phyloP scores from a whole-genome alignment of 2,113 vertebrate species.

The Coptodon bakossiorum region DNA sequence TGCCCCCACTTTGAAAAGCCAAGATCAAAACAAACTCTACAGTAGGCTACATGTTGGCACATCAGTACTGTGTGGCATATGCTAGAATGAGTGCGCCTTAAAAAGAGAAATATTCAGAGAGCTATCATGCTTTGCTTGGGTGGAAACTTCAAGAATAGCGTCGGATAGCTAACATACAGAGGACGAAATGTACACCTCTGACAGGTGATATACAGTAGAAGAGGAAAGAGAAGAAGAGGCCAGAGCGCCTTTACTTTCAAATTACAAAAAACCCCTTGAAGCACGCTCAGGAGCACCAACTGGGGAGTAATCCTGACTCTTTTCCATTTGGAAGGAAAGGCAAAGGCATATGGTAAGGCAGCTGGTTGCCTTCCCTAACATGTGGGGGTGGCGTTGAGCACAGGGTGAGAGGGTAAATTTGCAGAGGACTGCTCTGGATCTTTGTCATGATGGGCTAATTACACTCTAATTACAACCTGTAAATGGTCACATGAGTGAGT shows the following conservation, averaged over 20 bases:
- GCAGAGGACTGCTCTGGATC: not conserved
- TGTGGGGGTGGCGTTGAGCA: slow-evolving; percentile 7
- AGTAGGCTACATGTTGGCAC: not conserved
- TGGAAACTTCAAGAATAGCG: not conserved
- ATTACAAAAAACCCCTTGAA: not conserved
- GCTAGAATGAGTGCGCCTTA: not conserved
- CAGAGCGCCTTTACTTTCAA: not conserved
- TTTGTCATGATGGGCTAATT: not conserved
- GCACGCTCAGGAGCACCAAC: not conserved
- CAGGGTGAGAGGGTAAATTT: slow-evolving; percentile 2
- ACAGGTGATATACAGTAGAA: not conserved
- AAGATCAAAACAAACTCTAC: slow-evolving; percentile 18
- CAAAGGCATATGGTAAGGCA: slow-evolving; percentile 28
- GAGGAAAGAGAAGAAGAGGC: not conserved
- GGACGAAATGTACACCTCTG: not conserved
- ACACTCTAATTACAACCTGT: not conserved
- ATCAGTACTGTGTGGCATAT: not conserved
- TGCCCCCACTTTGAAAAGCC: slow-evolving; percentile 5
- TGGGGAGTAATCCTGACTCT: slow-evolving; percentile 5
- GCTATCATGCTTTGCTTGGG: not conserved
- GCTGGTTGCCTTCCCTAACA: slow-evolving; percentile 22
- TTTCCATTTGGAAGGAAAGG: slow-evolving; percentile 10
- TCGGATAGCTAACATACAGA: not conserved
- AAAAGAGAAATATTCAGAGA: not conserved
- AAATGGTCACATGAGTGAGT: not conserved